These are phyloP conservation scores for Solea senegalensis DNA, from an alignment of 2,113 vertebrate genomes.

Conservation along the genomic window DNA sequence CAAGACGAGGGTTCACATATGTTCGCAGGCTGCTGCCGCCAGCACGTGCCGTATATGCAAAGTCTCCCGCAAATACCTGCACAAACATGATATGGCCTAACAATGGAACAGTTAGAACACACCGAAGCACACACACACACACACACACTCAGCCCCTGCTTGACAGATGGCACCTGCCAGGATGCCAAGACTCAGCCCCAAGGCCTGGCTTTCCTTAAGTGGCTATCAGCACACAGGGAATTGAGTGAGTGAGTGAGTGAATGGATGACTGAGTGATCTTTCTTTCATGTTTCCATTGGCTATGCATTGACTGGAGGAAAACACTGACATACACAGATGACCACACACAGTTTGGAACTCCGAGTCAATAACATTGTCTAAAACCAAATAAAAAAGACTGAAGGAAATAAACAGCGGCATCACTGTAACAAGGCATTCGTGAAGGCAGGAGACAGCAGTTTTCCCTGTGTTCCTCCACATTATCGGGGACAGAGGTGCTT, in stretches of 20 bases:
- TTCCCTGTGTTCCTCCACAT: conserved; percentile 1
- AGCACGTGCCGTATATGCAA: conserved; percentile 26
- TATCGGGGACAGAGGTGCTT: neutral
- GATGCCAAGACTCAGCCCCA: conserved; percentile 62
- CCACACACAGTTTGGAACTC: conserved; percentile 10
- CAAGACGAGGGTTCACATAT: conserved; percentile 24
- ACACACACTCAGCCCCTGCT: conserved; percentile 21
- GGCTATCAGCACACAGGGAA: conserved; percentile 59
- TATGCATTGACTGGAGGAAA: conserved; percentile 17
- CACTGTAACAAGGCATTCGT: conserved; percentile 30
- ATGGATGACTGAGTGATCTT: conserved; percentile 56
- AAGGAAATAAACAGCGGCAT: neutral
- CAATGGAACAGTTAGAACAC: neutral
- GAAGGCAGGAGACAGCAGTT: conserved; percentile 9
- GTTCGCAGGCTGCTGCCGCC: conserved; percentile 42
- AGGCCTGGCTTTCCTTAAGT: conserved; percentile 66
- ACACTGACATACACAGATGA: conserved; percentile 4
- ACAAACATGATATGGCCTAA: conserved; percentile 10
- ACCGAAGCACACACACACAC: conserved; percentile 6
- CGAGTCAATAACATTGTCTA: conserved; percentile 30
- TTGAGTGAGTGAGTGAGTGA: conserved; percentile 49
- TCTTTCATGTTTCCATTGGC: conserved; percentile 36
- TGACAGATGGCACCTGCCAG: conserved; percentile 75
- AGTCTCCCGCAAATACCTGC: conserved; percentile 30
- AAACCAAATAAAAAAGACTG: conserved; percentile 2